phyloP scores from a whole-genome alignment of 37 sponge, comb jelly and placozoan species.

The Chondrilla cf. caribensis region DNA sequence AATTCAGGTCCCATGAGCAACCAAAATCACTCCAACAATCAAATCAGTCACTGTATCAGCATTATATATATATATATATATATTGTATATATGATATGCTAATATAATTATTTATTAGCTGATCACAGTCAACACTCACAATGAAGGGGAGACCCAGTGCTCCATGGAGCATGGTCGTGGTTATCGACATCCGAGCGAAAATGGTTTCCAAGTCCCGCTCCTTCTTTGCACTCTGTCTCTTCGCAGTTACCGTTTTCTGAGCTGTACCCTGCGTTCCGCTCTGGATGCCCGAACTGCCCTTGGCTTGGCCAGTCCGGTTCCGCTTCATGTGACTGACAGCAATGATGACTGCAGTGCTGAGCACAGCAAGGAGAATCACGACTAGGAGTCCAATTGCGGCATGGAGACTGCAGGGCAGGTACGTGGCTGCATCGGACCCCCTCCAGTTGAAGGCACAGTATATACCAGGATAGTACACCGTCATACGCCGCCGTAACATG shows the following conservation, averaged over 20 bases:
- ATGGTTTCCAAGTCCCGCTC: neutral
- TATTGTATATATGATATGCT: no score
- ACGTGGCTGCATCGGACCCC: neutral
- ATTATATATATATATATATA: no score
- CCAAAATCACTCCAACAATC: no score
- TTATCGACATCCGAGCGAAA: neutral
- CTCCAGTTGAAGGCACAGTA: conserved; percentile 12
- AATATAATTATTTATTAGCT: no score
- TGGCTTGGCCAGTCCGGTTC: neutral
- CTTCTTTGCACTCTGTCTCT: neutral
- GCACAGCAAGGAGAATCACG: neutral
- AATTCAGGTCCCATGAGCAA: no score
- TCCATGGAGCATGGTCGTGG: neutral
- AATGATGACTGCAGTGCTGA: neutral
- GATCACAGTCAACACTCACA: no score
- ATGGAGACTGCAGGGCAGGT: neutral
- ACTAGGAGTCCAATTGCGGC: neutral
- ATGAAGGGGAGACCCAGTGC: conserved; percentile 8
- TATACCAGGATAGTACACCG: neutral
- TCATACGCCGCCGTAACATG: neutral
- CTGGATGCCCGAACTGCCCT: neutral
- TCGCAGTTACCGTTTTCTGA: neutral
- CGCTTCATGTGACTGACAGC: neutral
- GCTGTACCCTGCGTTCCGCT: neutral
- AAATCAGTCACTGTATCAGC: no score